A percentile compares a stretch with the other conserved stretches of the same genome.
Evolutionary conservation across 1,140 invertebrate species (phyloP).

Genomic region (Magallana gigas): DNA sequence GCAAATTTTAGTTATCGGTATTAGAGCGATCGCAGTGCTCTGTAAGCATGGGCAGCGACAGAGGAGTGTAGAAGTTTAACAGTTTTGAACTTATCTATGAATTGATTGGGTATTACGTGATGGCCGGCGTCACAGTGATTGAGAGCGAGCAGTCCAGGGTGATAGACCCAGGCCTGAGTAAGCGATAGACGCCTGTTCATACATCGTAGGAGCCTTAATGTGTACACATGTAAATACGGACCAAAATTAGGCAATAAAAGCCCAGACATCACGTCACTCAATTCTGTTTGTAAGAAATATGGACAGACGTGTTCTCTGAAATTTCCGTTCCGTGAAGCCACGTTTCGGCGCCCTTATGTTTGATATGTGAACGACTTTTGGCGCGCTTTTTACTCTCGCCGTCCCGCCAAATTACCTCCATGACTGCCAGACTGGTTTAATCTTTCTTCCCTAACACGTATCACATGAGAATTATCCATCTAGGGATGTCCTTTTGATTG

Average conservation of each 20-base stretch:
- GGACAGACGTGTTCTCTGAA: not conserved
- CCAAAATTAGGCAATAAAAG: slow-evolving; percentile 26
- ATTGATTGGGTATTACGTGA: slow-evolving; percentile 21
- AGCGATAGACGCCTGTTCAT: not conserved
- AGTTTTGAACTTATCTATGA: slow-evolving; percentile 23
- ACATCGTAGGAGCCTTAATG: slow-evolving; percentile 5
- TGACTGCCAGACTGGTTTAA: not conserved
- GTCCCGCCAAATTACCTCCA: slow-evolving; percentile 28
- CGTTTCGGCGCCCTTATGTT: slow-evolving; percentile 13
- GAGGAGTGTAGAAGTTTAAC: not conserved
- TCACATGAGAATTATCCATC: not conserved
- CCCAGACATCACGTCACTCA: slow-evolving; percentile 8
- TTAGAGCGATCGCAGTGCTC: no score
- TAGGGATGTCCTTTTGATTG: not conserved
- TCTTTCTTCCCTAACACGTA: not conserved
- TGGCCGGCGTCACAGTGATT: slow-evolving; percentile 12
- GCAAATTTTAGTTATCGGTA: no score
- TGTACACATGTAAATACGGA: slow-evolving; percentile 31
- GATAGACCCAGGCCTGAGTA: not conserved
- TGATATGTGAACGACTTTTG: slow-evolving; percentile 31
- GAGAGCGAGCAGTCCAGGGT: not conserved
- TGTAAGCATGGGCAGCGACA: no score
- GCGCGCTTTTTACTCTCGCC: slow-evolving; percentile 14
- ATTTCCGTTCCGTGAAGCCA: slow-evolving; percentile 20
- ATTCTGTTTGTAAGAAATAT: slow-evolving; percentile 6